These are phyloP conservation scores for Protomyctophum bolini DNA, from an alignment of 2,113 vertebrate genomes.

Conservation along the genomic window DNA sequence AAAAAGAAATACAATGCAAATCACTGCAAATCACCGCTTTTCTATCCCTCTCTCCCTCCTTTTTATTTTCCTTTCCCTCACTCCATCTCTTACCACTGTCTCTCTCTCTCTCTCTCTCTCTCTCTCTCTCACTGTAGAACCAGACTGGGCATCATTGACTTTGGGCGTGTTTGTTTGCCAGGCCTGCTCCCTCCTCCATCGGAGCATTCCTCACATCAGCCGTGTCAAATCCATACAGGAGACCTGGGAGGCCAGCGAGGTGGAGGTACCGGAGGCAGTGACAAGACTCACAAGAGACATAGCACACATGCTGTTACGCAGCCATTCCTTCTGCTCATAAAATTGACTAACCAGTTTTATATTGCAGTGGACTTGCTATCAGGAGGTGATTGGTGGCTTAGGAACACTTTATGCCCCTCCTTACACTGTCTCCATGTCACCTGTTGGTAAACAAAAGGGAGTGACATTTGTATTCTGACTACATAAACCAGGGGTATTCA, in stretches of 20 bases:
- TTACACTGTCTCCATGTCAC: no score
- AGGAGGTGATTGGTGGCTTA: constrained; percentile 8
- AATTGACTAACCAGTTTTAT: no score
- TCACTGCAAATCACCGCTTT: constrained; percentile 2
- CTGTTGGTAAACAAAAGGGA: no score
- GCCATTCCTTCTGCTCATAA: no score
- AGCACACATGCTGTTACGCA: neutral
- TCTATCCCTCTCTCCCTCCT: neutral
- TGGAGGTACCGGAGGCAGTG: constrained; percentile 79
- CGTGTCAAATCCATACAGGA: constrained; percentile 92
- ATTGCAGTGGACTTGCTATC: neutral
- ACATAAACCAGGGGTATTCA: no score
- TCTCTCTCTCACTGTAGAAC: constrained; percentile 75
- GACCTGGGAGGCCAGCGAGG: constrained; percentile 89
- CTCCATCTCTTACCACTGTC: neutral
- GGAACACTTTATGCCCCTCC: no score
- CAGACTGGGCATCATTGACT: constrained; percentile 94
- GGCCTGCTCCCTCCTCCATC: constrained; percentile 92
- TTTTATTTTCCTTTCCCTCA: neutral
- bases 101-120: neutral
- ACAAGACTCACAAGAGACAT: no score
- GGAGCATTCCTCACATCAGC: constrained; percentile 90
- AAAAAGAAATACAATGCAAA: no score
- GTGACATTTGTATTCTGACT: no score
- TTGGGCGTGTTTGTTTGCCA: constrained; percentile 94